Evolutionary conservation across 92 coral and sea anemone genomes (phyloP), one percentile per base, ranked within the genome.

Genomic region (Chrysogorgia sp.): DNA sequence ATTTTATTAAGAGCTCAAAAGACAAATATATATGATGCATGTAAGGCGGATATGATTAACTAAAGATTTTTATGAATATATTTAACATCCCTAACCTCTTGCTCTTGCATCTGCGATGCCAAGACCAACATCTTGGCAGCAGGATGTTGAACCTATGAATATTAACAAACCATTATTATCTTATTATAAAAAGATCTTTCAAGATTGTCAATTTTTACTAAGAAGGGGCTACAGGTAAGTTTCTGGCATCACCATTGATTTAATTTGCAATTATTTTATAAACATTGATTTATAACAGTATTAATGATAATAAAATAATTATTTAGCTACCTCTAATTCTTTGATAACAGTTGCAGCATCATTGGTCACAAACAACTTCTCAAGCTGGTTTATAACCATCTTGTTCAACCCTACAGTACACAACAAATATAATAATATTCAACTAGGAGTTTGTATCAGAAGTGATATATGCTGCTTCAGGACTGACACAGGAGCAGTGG

Each of bases 321-420:
- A 34, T 26, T n/a, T 30, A 45, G 85, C 21, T 33, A 94, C 98
- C 97, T 94, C 97, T 45, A 94, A 72, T 81, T 94, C 97, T 80
- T 94, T 94, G 74, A 94, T 89, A 66, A 94, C 90, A 17, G 97
- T 94, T 63, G 98, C 98, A 37, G 98, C 98, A 83, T 94, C 98
- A 81, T 92, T 94, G 77, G 98, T 94, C 15, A 94, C 98, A 94
- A 94, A 94, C 47, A 94, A 71, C 62, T 94, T 94, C 45, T 91
- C 97, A 52, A 91, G 71, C 22, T 91, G 97, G 65, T 91, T 94
- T 25, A 94, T 96, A 41, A 94, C 98, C 98, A 94, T 92, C 58
- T 92, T 92, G 81, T 92, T 92, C 92, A 92, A 88, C 29, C 97
- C 97, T 92, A 10, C 7, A 37, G 55, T 5, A 28, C 14, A 37